Evolutionary conservation across 2,888 invertebrate species (phyloP).

Genomic region (Bugulina stolonifera): DNA sequence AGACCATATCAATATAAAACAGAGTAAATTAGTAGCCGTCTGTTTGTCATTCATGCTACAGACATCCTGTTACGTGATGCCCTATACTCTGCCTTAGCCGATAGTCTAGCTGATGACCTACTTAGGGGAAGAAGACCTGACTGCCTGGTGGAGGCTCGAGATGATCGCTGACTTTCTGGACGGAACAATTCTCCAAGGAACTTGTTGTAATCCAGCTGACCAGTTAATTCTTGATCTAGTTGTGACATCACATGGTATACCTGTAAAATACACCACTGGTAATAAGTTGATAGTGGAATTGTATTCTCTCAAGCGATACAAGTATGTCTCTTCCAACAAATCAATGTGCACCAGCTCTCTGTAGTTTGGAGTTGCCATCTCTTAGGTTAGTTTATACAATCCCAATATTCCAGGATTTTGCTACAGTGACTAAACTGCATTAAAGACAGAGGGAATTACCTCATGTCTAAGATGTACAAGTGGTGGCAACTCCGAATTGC

Average conservation of each 20-base stretch:
- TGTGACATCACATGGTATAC: slow-evolving; percentile 47
- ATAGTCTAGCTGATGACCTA: not conserved
- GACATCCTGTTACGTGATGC: not conserved
- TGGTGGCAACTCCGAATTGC: too few relatives aligned
- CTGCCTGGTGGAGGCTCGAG: not conserved
- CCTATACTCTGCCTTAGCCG: not conserved
- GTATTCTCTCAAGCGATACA: too few relatives aligned
- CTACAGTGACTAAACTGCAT: too few relatives aligned
- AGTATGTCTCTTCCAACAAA: too few relatives aligned
- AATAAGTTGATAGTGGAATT: too few relatives aligned
- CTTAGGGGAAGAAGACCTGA: slow-evolving; percentile 11
- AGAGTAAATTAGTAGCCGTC: not conserved
- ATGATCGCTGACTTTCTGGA: slow-evolving; percentile 30
- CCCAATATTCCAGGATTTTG: too few relatives aligned
- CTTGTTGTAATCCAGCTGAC: slow-evolving; percentile 46
- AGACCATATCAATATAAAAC: too few relatives aligned
- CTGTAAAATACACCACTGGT: not conserved
- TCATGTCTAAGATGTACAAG: too few relatives aligned
- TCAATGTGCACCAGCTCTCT: too few relatives aligned
- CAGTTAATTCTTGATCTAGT: slow-evolving; percentile 47
- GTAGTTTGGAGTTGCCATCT: too few relatives aligned
- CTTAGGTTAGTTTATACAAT: too few relatives aligned
- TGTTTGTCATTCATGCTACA: not conserved
- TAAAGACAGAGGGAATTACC: too few relatives aligned
- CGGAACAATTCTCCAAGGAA: slow-evolving; percentile 46